Base-by-base conservation (phyloP, 2,888 invertebrate species). In the Dolichopus griseipennis region DNA sequence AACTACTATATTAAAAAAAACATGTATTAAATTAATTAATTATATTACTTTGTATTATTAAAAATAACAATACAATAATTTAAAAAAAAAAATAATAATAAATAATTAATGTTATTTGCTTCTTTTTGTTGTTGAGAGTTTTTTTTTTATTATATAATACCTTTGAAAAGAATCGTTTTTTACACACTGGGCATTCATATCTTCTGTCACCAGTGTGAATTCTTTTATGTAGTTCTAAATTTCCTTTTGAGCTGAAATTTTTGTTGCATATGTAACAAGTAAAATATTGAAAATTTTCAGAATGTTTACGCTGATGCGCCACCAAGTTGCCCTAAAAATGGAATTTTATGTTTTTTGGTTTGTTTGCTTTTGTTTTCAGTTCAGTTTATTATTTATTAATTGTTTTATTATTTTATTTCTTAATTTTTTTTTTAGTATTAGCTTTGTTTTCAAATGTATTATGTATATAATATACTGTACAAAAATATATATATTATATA, bases 181-280 rank as follows among this genome's bases (percentile, higher is more conserved):
- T 52, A 65, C 69, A 69, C 65, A 43, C 62, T 18, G n/a, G 41
- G 20, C 69, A 69, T n/a, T 22, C 10, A 67, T 69, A 67, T 10
- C 69, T 67, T 21, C 65, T 61, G 27, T 69, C 69, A n/a, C 67
- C 67, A 18, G 69, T 69, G 27, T 69, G 69, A 33, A 69, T 69
- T 52, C 69, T 61, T 66, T 67, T 65, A 52, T 69, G 69, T 52
- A 52, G 52, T 52, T 52, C 52, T 52, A 52, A 52, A 52, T 52
- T 52, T 52, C 52, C 52, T 52, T 52, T 52, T 52, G 52, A 52
- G 52, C 52, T 52, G 52, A 52, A 52, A 52, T 52, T 52, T 52
- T 52, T 52, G 52, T 52, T 52, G 52, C 52, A 52, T 52, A 52
- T n/a, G 52, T 52, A 52, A 18, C 52, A 52, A 15, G 62, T 22